phyloP scores from a whole-genome alignment of 2,113 vertebrate species.

The Actenoides lindsayi region DNA sequence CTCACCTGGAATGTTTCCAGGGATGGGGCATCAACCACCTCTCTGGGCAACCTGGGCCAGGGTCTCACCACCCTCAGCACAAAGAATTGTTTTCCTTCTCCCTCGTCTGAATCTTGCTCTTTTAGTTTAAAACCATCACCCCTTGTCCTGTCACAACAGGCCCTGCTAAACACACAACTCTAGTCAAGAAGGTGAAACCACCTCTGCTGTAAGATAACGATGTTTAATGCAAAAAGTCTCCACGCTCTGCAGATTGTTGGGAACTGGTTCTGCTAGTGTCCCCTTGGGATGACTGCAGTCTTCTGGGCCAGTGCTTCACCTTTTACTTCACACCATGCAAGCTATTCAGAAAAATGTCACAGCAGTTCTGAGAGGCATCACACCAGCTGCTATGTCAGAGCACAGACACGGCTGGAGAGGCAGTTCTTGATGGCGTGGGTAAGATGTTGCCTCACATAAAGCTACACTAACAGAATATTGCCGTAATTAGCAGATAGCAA shows the following conservation, averaged over 20 bases:
- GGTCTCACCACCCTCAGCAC: not conserved
- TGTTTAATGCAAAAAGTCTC: not conserved
- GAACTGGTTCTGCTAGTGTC: not conserved
- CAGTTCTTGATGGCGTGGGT: not conserved
- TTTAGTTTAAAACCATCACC: not conserved
- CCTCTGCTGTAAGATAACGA: not conserved
- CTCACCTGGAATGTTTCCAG: not conserved
- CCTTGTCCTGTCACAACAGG: not conserved
- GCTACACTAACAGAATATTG: not conserved
- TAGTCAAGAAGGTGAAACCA: not conserved
- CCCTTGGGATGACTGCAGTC: not conserved
- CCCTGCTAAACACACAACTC: not conserved
- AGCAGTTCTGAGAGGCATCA: not conserved
- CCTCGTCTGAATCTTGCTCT: not conserved
- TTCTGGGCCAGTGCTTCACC: not conserved
- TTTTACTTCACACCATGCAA: not conserved
- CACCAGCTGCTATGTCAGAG: not conserved
- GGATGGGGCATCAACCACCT: not conserved
- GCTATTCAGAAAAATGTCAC: not conserved
- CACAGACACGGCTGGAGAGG: not conserved
- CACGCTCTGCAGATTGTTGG: not conserved
- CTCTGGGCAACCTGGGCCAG: not conserved
- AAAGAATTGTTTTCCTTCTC: not conserved
- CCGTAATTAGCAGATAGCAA: not conserved
- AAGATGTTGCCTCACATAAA: not conserved